A percentile compares a stretch with the other conserved stretches of the same genome.
Evolutionary conservation across 2,888 invertebrate genomes (phyloP).

Genomic region (Leistus spinibarbis): DNA sequence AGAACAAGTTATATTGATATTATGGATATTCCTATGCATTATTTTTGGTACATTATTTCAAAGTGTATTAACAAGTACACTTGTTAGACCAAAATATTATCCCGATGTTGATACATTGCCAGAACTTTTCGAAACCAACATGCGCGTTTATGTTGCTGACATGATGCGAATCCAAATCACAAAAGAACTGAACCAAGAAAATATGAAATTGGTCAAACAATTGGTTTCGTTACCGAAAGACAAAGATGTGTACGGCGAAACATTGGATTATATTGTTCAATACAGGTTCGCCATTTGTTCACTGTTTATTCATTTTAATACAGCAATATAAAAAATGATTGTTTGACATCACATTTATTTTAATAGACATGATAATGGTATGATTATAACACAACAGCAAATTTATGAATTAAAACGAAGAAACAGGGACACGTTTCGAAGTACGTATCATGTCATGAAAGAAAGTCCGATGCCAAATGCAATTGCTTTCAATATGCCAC

Average conservation of each 20-base stretch:
- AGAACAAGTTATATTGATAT: conserved; percentile 12
- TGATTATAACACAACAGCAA: conserved; percentile 1
- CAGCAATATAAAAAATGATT: no score
- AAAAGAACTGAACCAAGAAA: conserved; percentile 8
- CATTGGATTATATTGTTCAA: conserved; percentile 21
- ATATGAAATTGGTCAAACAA: conserved; percentile 4
- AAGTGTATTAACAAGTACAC: conserved; percentile 19
- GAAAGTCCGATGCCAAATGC: conserved; percentile 31
- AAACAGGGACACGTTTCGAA: neutral
- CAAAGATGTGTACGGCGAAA: conserved; percentile 19
- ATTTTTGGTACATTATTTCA: conserved; percentile 26
- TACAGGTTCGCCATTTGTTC: conserved; percentile 10
- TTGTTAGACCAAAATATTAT: conserved; percentile 28
- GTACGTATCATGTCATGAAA: neutral
- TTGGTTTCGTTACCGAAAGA: conserved; percentile 17
- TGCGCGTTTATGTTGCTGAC: conserved; percentile 10
- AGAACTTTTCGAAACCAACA: conserved; percentile 26
- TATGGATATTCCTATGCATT: conserved; percentile 28
- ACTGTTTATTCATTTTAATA: no score
- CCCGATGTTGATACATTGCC: conserved; percentile 20
- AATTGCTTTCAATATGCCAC: conserved; percentile 13
- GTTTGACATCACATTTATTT: neutral
- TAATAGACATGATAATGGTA: neutral
- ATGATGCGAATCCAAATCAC: conserved; percentile 5
- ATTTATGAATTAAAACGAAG: neutral